phyloP scores from a whole-genome alignment of 2,888 invertebrate species.

The Hoplodrina blanda region DNA sequence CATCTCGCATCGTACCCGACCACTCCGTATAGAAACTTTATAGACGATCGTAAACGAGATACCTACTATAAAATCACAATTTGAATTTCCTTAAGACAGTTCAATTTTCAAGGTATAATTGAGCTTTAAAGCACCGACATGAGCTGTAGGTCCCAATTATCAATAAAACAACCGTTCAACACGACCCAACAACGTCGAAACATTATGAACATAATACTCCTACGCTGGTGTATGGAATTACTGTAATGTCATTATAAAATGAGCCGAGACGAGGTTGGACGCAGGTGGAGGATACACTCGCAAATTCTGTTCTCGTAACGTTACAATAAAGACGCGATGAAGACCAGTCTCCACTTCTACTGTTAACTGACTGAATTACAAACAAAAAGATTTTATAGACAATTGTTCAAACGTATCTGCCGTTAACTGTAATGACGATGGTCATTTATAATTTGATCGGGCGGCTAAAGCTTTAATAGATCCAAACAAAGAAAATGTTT shows the following conservation, averaged over 20 bases:
- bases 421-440: conserved; percentile 7
- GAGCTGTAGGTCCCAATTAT: conserved; percentile 76
- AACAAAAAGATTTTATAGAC: conserved; percentile 21
- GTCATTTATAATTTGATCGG: conserved; percentile 25
- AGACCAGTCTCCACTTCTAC: conserved; percentile 7
- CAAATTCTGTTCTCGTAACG: conserved; percentile 44
- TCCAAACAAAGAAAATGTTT: conserved; percentile 43
- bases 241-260: conserved; percentile 65
- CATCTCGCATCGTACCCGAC: conserved; percentile 30
- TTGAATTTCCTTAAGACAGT: conserved; percentile 78
- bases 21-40: conserved; percentile 67
- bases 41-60: conserved; percentile 73
- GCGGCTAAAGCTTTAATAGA: conserved; percentile 6
- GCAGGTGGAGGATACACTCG: conserved; percentile 39
- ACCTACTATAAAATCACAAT: conserved; percentile 74
- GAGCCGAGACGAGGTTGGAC: conserved; percentile 31
- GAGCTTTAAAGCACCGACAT: conserved; percentile 74
- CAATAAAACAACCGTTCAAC: conserved; percentile 75
- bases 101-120: conserved; percentile 82
- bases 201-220: conserved; percentile 65
- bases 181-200: conserved; percentile 60
- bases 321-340: conserved; percentile 31
- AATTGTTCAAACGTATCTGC: conserved; percentile 1
- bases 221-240: conserved; percentile 61
- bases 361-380: conserved; percentile 1